A percentile compares a stretch with the other conserved stretches of the same genome.
Conservation (phyloP, 2,888 invertebrate species). For the Drosophila borealis region DNA sequence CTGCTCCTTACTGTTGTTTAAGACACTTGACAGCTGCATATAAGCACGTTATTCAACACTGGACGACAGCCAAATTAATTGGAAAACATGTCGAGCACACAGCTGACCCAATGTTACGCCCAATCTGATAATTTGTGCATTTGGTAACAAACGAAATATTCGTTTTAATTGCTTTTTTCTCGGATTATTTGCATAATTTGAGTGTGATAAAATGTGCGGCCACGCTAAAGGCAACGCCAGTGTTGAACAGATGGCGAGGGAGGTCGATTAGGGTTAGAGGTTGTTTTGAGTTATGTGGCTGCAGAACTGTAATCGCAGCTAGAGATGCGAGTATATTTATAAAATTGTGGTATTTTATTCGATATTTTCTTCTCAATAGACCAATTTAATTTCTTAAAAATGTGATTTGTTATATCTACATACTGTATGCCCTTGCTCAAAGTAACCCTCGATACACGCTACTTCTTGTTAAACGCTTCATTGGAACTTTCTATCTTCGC, state of each 20-base stretch:
- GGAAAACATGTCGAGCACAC: conserved; percentile 47
- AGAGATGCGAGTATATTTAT: not conserved
- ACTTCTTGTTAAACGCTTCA: no score
- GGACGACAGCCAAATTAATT: conserved; percentile 60
- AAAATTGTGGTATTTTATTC: no score
- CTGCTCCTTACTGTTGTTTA: conserved; percentile 14
- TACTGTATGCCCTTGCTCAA: no score
- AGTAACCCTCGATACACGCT: no score
- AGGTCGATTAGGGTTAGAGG: not conserved
- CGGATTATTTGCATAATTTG: conserved; percentile 74
- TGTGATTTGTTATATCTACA: no score
- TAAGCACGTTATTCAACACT: conserved; percentile 46
- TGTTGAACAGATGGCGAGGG: not conserved
- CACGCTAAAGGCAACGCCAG: conserved; percentile 6
- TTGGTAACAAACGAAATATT: conserved; percentile 48
- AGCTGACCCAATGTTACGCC: not conserved
- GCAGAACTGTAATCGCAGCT: not conserved
- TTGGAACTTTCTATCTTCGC: no score
- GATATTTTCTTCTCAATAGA: no score
- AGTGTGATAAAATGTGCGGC: conserved; percentile 62
- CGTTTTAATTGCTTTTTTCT: conserved; percentile 77
- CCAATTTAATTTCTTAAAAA: no score
- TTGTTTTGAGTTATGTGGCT: not conserved
- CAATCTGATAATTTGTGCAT: conserved; percentile 57
- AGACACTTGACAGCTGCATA: conserved; percentile 44